Evolutionary conservation across 64 coral and sea anemone genomes (phyloP).

Genomic region (Actinia equina): DNA sequence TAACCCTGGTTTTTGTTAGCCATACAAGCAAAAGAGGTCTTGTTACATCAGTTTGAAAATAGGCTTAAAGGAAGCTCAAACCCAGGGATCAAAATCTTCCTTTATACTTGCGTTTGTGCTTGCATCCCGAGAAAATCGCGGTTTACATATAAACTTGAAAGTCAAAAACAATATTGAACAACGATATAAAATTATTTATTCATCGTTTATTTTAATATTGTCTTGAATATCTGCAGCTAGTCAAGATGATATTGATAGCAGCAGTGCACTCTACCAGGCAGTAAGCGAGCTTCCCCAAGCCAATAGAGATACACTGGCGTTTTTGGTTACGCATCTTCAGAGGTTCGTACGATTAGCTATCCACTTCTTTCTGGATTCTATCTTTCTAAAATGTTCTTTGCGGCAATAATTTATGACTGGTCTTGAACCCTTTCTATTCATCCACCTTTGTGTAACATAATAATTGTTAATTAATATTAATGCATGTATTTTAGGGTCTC

Average conservation of each 20-base stretch:
- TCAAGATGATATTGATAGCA: constrained; percentile 68
- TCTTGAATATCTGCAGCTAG: constrained; percentile 33
- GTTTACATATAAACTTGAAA: no score
- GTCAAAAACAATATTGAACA: no score
- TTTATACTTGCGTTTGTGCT: no score
- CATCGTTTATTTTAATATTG: neutral
- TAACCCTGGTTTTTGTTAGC: neutral
- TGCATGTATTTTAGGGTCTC: constrained; percentile 69
- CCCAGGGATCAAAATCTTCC: no score
- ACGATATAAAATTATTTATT: no score
- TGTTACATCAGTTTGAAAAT: no score
- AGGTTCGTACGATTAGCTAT: constrained; percentile 45
- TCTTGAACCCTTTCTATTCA: no score
- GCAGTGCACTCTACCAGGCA: constrained; percentile 77
- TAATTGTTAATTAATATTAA: neutral
- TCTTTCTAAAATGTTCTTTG: neutral
- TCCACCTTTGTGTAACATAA: neutral
- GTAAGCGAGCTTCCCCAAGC: constrained; percentile 94
- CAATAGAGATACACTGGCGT: constrained; percentile 96
- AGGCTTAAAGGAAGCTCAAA: no score
- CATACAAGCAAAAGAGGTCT: no score
- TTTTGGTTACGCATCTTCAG: constrained; percentile 79
- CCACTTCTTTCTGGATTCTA: neutral
- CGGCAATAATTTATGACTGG: no score
- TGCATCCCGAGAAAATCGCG: no score